These are phyloP conservation scores for Salvelinus sp. DNA, from an alignment of 2,113 vertebrate genomes.

Conservation along the genomic window DNA sequence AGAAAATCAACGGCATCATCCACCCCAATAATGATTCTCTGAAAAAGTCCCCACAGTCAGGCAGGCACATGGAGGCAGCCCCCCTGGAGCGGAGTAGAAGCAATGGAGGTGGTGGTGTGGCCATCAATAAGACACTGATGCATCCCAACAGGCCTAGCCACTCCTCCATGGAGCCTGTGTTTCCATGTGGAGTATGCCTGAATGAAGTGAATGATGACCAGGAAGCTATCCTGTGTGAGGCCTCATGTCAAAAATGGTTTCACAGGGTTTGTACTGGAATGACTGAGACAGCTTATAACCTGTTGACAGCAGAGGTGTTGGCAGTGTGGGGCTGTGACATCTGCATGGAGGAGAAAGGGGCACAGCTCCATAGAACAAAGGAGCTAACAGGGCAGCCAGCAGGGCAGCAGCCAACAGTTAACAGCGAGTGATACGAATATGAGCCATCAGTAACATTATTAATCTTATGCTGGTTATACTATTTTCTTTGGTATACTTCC, in stretches of 20 bases:
- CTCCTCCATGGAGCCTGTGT: constrained; percentile 71
- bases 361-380: constrained; percentile 72
- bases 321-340: constrained; percentile 85
- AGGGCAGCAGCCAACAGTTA: constrained; percentile 42
- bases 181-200: constrained; percentile 82
- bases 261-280: constrained; percentile 85
- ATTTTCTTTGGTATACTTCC: background rate
- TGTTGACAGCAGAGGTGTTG: constrained; percentile 79
- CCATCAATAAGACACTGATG: constrained; percentile 65
- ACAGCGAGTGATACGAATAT: constrained; percentile 58
- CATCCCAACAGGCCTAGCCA: constrained; percentile 68
- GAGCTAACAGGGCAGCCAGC: constrained; percentile 64
- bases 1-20: constrained; percentile 64
- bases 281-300: constrained; percentile 83
- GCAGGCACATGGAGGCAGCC: constrained; percentile 12
- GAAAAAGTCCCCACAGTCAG: constrained; percentile 67
- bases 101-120: constrained; percentile 47
- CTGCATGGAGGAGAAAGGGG: constrained; percentile 82
- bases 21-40: constrained; percentile 70
- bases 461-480: background rate
- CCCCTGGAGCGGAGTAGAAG: constrained; percentile 17
- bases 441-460: background rate
- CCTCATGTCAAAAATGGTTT: constrained; percentile 86
- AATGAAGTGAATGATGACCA: constrained; percentile 83
- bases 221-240: constrained; percentile 84